Conservation (phyloP, 2,113 vertebrate genomes). For the Murina feae region DNA sequence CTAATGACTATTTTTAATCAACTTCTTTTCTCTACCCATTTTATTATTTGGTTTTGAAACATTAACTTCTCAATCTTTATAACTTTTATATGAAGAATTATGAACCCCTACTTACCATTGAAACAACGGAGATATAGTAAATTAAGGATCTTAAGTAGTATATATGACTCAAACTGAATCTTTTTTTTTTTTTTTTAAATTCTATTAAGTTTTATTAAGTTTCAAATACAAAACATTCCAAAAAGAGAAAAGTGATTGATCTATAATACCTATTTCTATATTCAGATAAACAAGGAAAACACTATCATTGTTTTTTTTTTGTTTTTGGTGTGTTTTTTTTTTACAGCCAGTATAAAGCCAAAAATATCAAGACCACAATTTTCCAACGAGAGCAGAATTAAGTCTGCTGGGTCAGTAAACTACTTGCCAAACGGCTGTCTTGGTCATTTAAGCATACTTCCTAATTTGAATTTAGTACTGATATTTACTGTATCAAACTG, state of each 20-base stretch:
- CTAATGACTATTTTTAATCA: neutral
- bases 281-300: conserved; percentile 43
- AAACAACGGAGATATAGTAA: neutral
- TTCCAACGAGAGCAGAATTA: neutral
- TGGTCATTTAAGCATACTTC: neutral
- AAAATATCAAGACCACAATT: neutral
- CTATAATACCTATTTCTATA: conserved; percentile 39
- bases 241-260: conserved; percentile 41
- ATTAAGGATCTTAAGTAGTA: neutral
- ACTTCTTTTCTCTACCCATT: conserved; percentile 7
- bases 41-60: conserved; percentile 18
- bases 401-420: conserved; percentile 18
- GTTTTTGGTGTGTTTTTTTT: no score
- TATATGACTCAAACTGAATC: neutral
- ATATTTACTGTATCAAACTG: neutral
- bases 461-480: neutral
- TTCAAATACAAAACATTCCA: conserved; percentile 69
- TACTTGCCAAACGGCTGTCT: neutral
- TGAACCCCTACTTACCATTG: neutral
- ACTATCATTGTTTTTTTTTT: conserved; percentile 5
- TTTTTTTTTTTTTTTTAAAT: neutral
- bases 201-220: conserved; percentile 63
- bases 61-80: neutral
- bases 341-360: conserved; percentile 47
- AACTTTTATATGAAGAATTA: neutral